Evolutionary conservation across 2,888 invertebrate genomes (phyloP).

Genomic region (Andrena camellia): DNA sequence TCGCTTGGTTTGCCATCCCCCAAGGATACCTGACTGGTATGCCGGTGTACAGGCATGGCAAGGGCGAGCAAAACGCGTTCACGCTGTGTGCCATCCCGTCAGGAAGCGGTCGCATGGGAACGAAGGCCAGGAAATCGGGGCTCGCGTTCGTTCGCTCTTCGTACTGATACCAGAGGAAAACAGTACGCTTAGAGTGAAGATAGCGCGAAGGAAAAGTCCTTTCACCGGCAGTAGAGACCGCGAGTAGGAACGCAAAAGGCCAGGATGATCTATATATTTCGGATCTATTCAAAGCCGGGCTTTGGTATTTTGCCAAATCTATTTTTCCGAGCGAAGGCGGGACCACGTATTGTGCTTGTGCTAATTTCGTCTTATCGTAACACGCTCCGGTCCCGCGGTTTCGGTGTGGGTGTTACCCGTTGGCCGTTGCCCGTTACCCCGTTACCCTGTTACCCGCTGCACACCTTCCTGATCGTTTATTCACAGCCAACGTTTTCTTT

Average conservation of each 20-base stretch:
- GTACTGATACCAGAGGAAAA: background rate
- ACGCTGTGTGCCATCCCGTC: background rate
- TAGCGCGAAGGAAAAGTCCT: conserved; percentile 1
- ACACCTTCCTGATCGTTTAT: background rate
- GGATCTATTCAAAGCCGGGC: conserved; percentile 82
- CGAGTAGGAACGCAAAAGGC: conserved; percentile 55
- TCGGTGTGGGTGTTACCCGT: conserved; percentile 45
- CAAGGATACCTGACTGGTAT: conserved; percentile 23
- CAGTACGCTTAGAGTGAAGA: background rate
- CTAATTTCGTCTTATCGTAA: conserved; percentile 80
- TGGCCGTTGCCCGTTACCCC: background rate
- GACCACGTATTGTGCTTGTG: conserved; percentile 82
- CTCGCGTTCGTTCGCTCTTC: too few relatives aligned
- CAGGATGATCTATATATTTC: conserved; percentile 80
- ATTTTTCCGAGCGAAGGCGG: conserved; percentile 83
- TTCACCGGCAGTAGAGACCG: conserved; percentile 27
- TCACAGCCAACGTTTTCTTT: conserved; percentile 8
- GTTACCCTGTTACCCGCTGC: background rate
- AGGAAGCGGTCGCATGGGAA: too few relatives aligned
- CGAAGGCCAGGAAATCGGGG: background rate
- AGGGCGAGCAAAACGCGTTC: background rate
- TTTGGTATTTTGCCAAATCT: conserved; percentile 83
- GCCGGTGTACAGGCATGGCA: background rate
- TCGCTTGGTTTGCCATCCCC: conserved; percentile 58
- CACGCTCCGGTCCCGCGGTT: conserved; percentile 46